Evolutionary conservation across 1,140 invertebrate species (phyloP), one percentile per base, ranked within the genome.

Genomic region (Drosophila burlai): DNA sequence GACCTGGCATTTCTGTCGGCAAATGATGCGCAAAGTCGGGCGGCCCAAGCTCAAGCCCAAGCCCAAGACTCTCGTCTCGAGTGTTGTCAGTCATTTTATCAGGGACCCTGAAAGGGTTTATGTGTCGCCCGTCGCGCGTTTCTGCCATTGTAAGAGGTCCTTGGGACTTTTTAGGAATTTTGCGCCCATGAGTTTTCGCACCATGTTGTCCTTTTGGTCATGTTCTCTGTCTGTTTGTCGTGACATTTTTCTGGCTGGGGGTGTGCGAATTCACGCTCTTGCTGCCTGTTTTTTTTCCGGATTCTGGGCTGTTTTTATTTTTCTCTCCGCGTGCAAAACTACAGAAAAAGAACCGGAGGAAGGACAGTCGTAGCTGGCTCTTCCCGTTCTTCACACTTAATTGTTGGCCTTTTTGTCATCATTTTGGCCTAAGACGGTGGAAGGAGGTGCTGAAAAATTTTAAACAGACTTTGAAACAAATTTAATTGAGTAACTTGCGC

Each of bases 81-180:
- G 72, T n/a, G 47, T 87, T 87, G 83, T 81, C 83, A 83, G 84
- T 87, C 84, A 87, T 82, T 89, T 87, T 89, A 81, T 87, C 84
- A 78, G 79, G 68, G 59, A 50, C 58, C 66, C 40, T 65, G 61
- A 87, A 81, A 80, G 84, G 83, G 84, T 80, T 80, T 74, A 78
- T 85, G 83, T 78, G 78, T 79, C 40, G 74, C 74, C 26, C 5
- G 49, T 29, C 26, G 29, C 46, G 81, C 47, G 77, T 68, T 85
- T 84, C 62, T 64, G 74, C 46, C 79, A 78, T 75, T 75, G 57
- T 54, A 31, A 42, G 76, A 64, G 45, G 59, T 49, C 54, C 54
- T 57, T 61, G 46, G 68, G 71, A 52, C 38, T 61, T 24, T 40
- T 21, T 40, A 38, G 72, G 69, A 75, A 74, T 74, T 73, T 47